Evolutionary conservation across 2,113 vertebrate genomes (phyloP), one percentile per base, ranked within the genome.

Genomic region (Cephalopholis sonnerati): DNA sequence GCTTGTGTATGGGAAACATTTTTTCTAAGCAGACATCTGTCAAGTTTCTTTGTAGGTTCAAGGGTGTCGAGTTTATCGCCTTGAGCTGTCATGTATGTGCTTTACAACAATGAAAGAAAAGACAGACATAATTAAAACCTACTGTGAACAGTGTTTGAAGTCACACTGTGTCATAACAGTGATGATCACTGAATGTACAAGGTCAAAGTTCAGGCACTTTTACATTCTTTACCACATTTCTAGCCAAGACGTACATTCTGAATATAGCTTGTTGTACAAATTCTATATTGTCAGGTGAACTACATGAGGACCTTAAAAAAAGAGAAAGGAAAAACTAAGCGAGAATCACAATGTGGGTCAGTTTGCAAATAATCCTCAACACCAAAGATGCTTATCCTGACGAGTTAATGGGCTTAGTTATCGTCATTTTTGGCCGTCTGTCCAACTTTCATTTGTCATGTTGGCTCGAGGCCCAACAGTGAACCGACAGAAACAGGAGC

Each of bases 351-450:
- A 62, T 82, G 81, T 89, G 54, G 82, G 84, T 88, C 74, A 87
- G 74, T 82, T 76, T 71, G 46, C 46, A 55, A 65, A 82, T 83
- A 89, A 89, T 85, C 79, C 67, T 44, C n/a, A 27, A 68, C 29
- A 81, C 69, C 3, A 86, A 86, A 67, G 55, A 88, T 85, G 62
- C 87, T 89, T 82, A 88, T 82, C 76, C 68, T 24, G 2, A 80
- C 16, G 69, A 67, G 67, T 24, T 91, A 90, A 91, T 83, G 81
- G 67, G 57, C 41, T 92, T 86, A 82, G 64, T 67, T 44, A 79
- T 72, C 53, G 2, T 75, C 29, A 61, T 88, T 90, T 89, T 67
- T 82, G 71, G 79, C 50, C 18, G 36, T 72, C 69, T 67, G 25
- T 70, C 51, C 10, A 77, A 84, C 66, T 77, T 75, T 82, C 51